Evolutionary conservation across 2,797 vertebrate genomes (phyloP).

Genomic region (Artibeus lituratus): DNA sequence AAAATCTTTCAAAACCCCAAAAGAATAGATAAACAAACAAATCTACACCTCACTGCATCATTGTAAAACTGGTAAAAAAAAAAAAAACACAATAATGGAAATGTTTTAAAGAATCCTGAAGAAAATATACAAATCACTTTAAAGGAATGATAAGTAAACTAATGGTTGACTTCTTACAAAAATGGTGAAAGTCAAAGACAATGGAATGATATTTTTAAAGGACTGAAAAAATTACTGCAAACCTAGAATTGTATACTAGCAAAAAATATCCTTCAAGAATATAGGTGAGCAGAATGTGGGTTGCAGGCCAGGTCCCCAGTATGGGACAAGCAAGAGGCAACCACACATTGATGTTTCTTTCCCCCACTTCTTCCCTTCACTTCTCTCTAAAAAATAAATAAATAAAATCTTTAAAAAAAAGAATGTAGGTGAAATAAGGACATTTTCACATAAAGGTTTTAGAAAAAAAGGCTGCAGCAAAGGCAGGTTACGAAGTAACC

Average conservation of each 20-base stretch:
- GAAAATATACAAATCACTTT: background rate
- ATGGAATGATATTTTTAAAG: background rate
- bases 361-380: no score
- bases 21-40: background rate
- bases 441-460: background rate
- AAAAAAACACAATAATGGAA: background rate
- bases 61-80: background rate
- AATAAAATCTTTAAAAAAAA: background rate
- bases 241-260: background rate
- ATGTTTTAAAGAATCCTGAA: background rate
- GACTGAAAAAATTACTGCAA: background rate
- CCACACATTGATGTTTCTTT: no score
- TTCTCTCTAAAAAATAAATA: no score
- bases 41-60: background rate
- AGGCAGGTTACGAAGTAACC: background rate
- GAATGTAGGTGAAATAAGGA: background rate
- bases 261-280: background rate
- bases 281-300: background rate
- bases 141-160: background rate
- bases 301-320: no score
- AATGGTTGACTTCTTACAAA: background rate
- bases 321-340: no score
- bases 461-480: background rate
- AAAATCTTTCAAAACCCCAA: background rate
- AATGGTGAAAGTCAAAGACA: background rate